phyloP scores from a whole-genome alignment of 2,113 vertebrate genomes.

The Paradoxurus hermaphroditus region DNA sequence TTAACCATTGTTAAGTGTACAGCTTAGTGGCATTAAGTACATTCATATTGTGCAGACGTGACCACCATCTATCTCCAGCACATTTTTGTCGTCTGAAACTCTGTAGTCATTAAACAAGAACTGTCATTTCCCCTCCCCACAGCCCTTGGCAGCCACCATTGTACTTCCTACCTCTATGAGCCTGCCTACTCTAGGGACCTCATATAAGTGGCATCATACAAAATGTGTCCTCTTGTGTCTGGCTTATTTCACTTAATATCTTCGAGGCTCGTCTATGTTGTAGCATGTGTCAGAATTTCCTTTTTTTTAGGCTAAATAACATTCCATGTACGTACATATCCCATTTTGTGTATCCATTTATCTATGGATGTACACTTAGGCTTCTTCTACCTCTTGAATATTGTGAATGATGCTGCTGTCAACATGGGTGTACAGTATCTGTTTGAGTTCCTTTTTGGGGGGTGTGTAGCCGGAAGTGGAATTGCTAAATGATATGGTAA shows the following conservation, averaged over 20 bases:
- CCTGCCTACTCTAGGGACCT: background rate
- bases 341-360: background rate
- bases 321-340: background rate
- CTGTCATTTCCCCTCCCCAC: accelerated
- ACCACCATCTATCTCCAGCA: background rate
- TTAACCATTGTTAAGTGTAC: background rate
- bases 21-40: background rate
- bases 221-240: background rate
- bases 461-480: background rate
- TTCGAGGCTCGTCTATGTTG: background rate
- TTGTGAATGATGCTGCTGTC: background rate
- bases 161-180: background rate
- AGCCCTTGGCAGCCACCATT: background rate
- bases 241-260: background rate
- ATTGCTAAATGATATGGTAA: background rate
- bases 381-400: background rate
- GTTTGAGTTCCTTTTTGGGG: background rate
- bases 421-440: background rate
- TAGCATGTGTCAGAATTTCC: background rate
- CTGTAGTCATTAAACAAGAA: background rate
- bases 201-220: background rate
- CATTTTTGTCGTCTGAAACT: background rate
- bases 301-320: background rate
- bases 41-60: background rate
- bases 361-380: background rate